Base-by-base conservation (phyloP, 2,888 invertebrate species). In the Phortica okadai region DNA sequence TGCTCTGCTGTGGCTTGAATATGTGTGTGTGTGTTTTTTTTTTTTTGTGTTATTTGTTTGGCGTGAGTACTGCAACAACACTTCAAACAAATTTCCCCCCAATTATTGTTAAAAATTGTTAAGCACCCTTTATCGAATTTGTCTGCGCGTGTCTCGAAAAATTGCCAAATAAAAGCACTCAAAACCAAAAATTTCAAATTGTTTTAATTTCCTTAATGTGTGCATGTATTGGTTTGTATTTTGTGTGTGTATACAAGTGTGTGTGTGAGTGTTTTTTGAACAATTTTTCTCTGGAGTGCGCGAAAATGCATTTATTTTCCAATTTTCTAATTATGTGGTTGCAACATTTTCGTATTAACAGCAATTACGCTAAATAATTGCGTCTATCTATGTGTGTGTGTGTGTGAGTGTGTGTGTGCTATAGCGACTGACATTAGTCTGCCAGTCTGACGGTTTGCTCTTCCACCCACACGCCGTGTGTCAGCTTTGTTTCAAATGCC, bases 331-430 rank as follows among this genome's bases (percentile, higher is more conserved):
- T 83, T 84, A 88, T 82, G 78, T 78, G 82, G 80, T 82, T 80
- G 75, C 75, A 81, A 74, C 76, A 81, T 83, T 74, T 77, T 72
- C 75, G 73, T 78, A 81, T 88, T 80, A 76, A 83, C 83, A 78
- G 77, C 79, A 83, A 86, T 86, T 84, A 81, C 77, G 80, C 81
- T 78, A 81, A 80, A 88, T 83, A 86, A 89, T 82, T 82, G 80
- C 76, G 64, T 73, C 77, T 77, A 44, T 59, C 73, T 62, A 44
- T 25, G 54, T 3, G 54, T 74, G 67, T 58, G 67, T 62, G 59
- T 62, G 70, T 16, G 67, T 7, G 67, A 50, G 62, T 62, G 16
- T 62, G 62, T 62, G 16, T 25, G 25, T 62, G 62, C 7, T 6
- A 59, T 7, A 8, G 66, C 41, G 33, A 21, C 25, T 70, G 50